phyloP scores from a whole-genome alignment of 2,888 invertebrate genomes.

The Harmothoe impar region DNA sequence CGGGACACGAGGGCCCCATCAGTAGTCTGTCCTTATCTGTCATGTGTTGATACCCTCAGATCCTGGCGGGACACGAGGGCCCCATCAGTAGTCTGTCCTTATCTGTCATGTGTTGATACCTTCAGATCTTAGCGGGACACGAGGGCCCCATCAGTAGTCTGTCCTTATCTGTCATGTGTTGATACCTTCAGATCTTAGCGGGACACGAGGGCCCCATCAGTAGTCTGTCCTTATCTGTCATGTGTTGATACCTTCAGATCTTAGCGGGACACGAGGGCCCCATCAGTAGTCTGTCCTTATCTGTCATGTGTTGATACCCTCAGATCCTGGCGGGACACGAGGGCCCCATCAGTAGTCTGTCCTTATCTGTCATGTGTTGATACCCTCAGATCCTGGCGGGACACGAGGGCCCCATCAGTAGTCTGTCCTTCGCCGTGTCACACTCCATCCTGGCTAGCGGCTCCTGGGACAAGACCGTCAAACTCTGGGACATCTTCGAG shows the following conservation, averaged over 20 bases:
- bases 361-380: too few relatives aligned
- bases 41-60: too few relatives aligned
- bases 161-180: too few relatives aligned
- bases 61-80: too few relatives aligned
- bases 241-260: too few relatives aligned
- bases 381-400: conserved; percentile 87
- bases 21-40: too few relatives aligned
- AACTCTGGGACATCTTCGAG: conserved; percentile 94
- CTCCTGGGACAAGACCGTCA: conserved; percentile 97
- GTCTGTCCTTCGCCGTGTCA: conserved; percentile 91
- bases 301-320: too few relatives aligned
- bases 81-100: too few relatives aligned
- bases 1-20: too few relatives aligned
- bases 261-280: conserved; percentile 97
- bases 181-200: conserved; percentile 88
- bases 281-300: conserved; percentile 92
- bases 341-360: conserved; percentile 93
- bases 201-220: conserved; percentile 97
- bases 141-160: too few relatives aligned
- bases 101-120: too few relatives aligned
- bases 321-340: conserved; percentile 92
- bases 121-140: too few relatives aligned
- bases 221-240: conserved; percentile 92
- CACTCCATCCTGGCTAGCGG: conserved; percentile 88
- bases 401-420: conserved; percentile 95